Evolutionary conservation across 2,888 invertebrate genomes (phyloP).

Genomic region (Ennomos erosarius): DNA sequence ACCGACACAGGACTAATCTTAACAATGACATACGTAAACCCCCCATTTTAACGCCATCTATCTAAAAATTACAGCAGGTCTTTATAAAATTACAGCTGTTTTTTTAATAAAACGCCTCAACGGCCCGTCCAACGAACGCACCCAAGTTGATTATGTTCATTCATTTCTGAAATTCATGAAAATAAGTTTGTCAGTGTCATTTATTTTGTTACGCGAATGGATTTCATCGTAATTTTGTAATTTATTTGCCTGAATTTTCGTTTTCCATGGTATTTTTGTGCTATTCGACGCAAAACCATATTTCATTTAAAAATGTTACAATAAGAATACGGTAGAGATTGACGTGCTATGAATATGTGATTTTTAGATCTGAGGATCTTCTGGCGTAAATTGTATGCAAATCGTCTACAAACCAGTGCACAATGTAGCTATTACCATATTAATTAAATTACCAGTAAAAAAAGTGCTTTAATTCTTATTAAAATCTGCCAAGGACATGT

Average conservation of each 20-base stretch:
- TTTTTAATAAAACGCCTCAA: too few relatives aligned
- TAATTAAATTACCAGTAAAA: conserved; percentile 61
- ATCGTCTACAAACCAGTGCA: conserved; percentile 43
- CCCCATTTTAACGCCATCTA: too few relatives aligned
- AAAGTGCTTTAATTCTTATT: conserved; percentile 66
- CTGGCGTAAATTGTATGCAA: conserved; percentile 19
- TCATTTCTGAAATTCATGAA: neutral
- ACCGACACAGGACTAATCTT: too few relatives aligned
- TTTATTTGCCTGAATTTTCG: too few relatives aligned
- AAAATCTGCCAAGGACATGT: conserved; percentile 81
- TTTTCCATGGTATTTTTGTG: neutral
- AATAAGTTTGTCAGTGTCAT: conserved; percentile 47
- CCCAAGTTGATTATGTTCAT: too few relatives aligned
- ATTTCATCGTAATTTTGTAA: conserved; percentile 10
- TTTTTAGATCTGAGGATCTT: conserved; percentile 12
- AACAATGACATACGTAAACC: too few relatives aligned
- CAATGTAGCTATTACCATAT: conserved; percentile 51
- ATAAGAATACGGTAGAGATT: neutral
- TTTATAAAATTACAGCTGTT: too few relatives aligned
- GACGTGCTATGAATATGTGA: conserved; percentile 10
- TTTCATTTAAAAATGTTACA: neutral
- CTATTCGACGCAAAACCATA: conserved; percentile 7
- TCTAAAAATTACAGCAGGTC: too few relatives aligned
- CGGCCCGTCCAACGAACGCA: too few relatives aligned
- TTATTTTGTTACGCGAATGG: conserved; percentile 28